phyloP scores from a whole-genome alignment of 2,113 vertebrate genomes.

The Myrmecobius fasciatus region DNA sequence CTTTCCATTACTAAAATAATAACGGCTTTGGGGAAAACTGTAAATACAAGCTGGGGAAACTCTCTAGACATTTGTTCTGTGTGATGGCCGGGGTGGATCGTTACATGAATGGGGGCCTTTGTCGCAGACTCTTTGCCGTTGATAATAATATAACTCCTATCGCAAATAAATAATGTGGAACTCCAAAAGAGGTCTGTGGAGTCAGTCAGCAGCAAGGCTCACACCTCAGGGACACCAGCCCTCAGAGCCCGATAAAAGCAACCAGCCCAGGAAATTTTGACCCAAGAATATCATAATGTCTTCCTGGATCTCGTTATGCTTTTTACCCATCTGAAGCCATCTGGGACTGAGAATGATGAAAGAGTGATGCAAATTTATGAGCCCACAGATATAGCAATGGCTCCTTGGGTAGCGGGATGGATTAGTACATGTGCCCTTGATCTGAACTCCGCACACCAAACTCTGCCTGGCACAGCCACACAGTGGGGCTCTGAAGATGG shows the following conservation, averaged over 20 bases:
- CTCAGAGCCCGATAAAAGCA: conserved; percentile 71
- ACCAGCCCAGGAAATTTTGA: conserved; percentile 80
- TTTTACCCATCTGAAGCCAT: conserved; percentile 76
- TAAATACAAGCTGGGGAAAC: conserved; percentile 69
- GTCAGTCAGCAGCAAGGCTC: conserved; percentile 81
- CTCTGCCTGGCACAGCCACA: conserved; percentile 78
- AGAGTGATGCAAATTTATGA: conserved; percentile 80
- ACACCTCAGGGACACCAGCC: conserved; percentile 79
- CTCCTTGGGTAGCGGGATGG: conserved; percentile 77
- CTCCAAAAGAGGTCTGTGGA: conserved; percentile 68
- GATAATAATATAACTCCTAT: conserved; percentile 76
- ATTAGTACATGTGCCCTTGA: conserved; percentile 82
- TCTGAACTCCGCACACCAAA: conserved; percentile 77
- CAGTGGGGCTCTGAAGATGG: conserved; percentile 50
- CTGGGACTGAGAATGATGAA: conserved; percentile 80
- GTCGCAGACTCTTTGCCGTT: conserved; percentile 66
- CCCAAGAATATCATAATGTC: conserved; percentile 82
- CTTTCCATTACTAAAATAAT: conserved; percentile 81
- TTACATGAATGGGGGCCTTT: conserved; percentile 67
- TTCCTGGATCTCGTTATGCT: conserved; percentile 82
- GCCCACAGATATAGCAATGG: conserved; percentile 73
- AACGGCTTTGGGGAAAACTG: conserved; percentile 67
- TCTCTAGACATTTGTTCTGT: conserved; percentile 65
- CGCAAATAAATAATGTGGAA: conserved; percentile 74
- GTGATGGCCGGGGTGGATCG: conserved; percentile 22